These are phyloP conservation scores for Amphimedon queenslandica DNA, from an alignment of 37 sponge, comb jelly and placozoan genomes.

Conservation along the genomic window DNA sequence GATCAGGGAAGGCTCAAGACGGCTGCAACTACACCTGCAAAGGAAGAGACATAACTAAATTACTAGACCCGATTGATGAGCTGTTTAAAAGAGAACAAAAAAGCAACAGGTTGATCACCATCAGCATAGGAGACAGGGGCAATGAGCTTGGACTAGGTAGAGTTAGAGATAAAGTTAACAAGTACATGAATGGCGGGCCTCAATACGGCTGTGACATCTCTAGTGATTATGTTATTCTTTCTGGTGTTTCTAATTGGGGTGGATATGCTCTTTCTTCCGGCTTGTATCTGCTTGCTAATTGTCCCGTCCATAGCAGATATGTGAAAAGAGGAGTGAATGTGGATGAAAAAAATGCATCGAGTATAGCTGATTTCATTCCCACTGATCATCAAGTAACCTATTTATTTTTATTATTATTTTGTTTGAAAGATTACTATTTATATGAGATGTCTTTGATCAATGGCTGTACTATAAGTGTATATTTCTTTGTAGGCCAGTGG, in stretches of 20 bases:
- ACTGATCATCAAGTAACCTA: slow-evolving; percentile 52
- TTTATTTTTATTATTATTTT: neutral
- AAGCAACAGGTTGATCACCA: slow-evolving; percentile 39
- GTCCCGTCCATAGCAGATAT: slow-evolving; percentile 79
- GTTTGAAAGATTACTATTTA: neutral
- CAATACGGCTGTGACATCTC: slow-evolving; percentile 49
- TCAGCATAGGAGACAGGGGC: slow-evolving; percentile 92
- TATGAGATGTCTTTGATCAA: neutral
- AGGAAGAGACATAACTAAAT: slow-evolving; percentile 48
- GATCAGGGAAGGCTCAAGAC: slow-evolving; percentile 58
- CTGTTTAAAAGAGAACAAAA: slow-evolving; percentile 44
- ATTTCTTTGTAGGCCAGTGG: slow-evolving; percentile 21
- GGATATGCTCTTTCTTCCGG: slow-evolving; percentile 79
- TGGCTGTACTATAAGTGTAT: neutral
- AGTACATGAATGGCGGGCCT: slow-evolving; percentile 37
- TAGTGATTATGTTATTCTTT: slow-evolving; percentile 52
- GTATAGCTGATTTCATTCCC: slow-evolving; percentile 26
- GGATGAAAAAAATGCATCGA: slow-evolving; percentile 10
- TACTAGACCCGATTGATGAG: slow-evolving; percentile 61
- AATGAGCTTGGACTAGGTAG: slow-evolving; percentile 97
- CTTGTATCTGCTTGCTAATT: slow-evolving; percentile 49
- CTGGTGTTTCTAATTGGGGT: slow-evolving; percentile 97
- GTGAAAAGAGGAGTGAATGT: slow-evolving; percentile 45
- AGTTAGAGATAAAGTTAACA: slow-evolving; percentile 35
- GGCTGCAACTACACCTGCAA: slow-evolving; percentile 78